phyloP scores from a whole-genome alignment of 2,113 vertebrate species.

The Gavia stellata region DNA sequence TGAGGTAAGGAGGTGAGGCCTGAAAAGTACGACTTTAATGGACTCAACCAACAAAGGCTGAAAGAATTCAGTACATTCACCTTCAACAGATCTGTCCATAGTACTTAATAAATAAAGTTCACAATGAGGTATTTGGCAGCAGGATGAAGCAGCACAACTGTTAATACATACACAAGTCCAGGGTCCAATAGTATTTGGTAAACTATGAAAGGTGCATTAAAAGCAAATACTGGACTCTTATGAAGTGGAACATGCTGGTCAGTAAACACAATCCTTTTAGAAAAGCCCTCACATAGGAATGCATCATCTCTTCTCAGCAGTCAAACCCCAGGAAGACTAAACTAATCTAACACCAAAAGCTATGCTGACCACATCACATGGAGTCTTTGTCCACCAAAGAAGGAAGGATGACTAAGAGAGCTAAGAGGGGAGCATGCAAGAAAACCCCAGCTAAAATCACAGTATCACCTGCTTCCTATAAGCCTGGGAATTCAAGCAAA shows the following conservation, averaged over 20 bases:
- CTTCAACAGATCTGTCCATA: neutral
- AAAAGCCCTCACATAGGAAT: neutral
- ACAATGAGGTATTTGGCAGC: neutral
- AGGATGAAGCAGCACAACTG: neutral
- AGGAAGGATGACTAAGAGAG: neutral
- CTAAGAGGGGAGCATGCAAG: neutral
- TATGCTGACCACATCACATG: neutral
- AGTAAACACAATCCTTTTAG: neutral
- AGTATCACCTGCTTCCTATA: neutral
- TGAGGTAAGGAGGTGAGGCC: neutral
- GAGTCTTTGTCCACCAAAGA: neutral
- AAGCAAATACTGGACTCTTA: neutral
- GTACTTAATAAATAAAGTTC: neutral
- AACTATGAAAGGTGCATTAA: neutral
- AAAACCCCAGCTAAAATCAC: neutral
- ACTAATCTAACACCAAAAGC: neutral
- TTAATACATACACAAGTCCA: neutral
- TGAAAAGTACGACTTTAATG: neutral
- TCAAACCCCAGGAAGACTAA: neutral
- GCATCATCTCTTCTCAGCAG: neutral
- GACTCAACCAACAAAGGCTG: neutral
- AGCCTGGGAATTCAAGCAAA: neutral
- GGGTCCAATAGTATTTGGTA: neutral
- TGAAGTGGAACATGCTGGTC: fast-evolving
- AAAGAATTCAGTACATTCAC: neutral